A percentile compares a stretch with the other conserved stretches of the same genome.
Evolutionary conservation across 2,888 invertebrate genomes (phyloP).

Genomic region (Mermis nigrescens): DNA sequence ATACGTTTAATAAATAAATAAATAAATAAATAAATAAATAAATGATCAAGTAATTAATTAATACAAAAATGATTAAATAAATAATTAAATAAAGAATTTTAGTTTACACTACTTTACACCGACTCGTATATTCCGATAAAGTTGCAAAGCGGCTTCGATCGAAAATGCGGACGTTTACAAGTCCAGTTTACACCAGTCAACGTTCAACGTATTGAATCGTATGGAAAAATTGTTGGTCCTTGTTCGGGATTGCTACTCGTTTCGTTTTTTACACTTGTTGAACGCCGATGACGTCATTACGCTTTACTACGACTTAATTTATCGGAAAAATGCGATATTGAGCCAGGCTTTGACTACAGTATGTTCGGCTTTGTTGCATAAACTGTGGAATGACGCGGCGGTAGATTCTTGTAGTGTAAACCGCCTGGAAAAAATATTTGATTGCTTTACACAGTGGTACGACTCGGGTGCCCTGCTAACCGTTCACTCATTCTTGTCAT

Average conservation of each 20-base stretch:
- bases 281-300: neutral
- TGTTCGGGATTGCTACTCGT: neutral
- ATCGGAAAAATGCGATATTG: neutral
- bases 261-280: neutral
- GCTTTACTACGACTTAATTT: neutral
- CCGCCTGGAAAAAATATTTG: neutral
- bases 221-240: neutral
- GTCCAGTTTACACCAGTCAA: neutral
- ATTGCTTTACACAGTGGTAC: too few relatives aligned
- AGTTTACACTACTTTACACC: neutral
- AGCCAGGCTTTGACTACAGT: neutral
- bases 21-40: too few relatives aligned
- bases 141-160: neutral
- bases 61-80: too few relatives aligned
- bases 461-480: neutral
- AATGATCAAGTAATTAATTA: too few relatives aligned
- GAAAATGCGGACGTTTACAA: neutral
- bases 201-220: neutral
- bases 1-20: too few relatives aligned
- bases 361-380: neutral
- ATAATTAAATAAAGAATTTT: too few relatives aligned
- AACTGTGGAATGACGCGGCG: neutral
- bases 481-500: slow-evolving; percentile 43
- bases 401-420: too few relatives aligned
- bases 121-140: neutral